Evolutionary conservation across 2,888 invertebrate genomes (phyloP).

Genomic region (Ophioninae sp.): DNA sequence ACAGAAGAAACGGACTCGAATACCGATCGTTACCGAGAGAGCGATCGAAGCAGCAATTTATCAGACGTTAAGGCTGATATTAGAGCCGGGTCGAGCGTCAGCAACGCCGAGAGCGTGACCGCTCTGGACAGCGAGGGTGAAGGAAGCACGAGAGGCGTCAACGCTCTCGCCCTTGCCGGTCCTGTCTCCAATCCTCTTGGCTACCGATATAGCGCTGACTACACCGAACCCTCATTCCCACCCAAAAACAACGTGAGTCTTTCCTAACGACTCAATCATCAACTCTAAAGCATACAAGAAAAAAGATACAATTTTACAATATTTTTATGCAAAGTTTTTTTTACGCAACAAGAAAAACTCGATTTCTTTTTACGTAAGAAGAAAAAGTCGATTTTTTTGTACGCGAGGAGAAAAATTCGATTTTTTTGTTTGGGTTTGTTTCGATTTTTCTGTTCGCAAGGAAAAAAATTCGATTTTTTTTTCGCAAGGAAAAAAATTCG

Average conservation of each 20-base stretch:
- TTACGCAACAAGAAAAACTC: too few species aligned
- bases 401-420: too few species aligned
- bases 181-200: slow-evolving; percentile 88
- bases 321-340: too few species aligned
- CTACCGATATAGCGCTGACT: slow-evolving; percentile 89
- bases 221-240: slow-evolving; percentile 90
- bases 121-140: slow-evolving; percentile 82
- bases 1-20: slow-evolving; percentile 81
- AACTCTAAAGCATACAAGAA: not conserved
- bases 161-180: slow-evolving; percentile 86
- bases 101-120: slow-evolving; percentile 86
- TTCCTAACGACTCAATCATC: not conserved
- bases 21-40: slow-evolving; percentile 84
- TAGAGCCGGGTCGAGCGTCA: slow-evolving; percentile 90
- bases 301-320: not conserved
- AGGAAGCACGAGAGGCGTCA: slow-evolving; percentile 83
- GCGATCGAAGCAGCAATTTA: slow-evolving; percentile 95
- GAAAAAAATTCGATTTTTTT: too few species aligned
- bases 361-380: too few species aligned
- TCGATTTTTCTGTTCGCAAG: too few species aligned
- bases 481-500: too few species aligned
- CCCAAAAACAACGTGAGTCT: slow-evolving; percentile 86
- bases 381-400: too few species aligned
- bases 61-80: slow-evolving; percentile 95
- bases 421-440: too few species aligned